These are phyloP conservation scores for Philonicus albiceps DNA, from an alignment of 2,888 invertebrate genomes.

Conservation along the genomic window DNA sequence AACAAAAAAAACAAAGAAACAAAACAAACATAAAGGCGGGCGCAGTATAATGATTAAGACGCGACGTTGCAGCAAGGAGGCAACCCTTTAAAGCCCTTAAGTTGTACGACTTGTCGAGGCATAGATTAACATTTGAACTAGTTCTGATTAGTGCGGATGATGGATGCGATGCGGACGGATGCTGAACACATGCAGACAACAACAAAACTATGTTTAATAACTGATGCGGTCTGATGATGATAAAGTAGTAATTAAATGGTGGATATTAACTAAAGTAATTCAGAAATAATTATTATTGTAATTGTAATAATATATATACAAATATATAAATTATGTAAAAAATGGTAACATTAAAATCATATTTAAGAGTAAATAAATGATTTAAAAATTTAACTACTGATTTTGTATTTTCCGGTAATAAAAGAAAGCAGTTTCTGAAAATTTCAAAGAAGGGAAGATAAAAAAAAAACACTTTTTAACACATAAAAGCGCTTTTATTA, in stretches of 20 bases:
- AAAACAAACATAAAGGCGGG: slow-evolving; percentile 17
- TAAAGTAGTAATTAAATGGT: slow-evolving; percentile 41
- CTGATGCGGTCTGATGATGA: slow-evolving; percentile 6
- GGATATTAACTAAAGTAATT: slow-evolving; percentile 43
- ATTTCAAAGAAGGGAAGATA: too few relatives aligned
- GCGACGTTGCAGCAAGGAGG: background rate
- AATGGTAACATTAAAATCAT: slow-evolving; percentile 51
- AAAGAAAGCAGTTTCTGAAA: too few relatives aligned
- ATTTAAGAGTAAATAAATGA: slow-evolving; percentile 52
- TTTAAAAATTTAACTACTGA: slow-evolving; percentile 46
- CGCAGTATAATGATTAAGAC: background rate
- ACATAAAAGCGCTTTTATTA: background rate
- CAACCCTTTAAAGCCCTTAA: background rate
- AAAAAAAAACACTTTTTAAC: background rate
- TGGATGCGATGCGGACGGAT: background rate
- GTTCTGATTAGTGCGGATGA: background rate
- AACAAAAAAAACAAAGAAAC: background rate
- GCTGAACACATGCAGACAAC: slow-evolving; percentile 16
- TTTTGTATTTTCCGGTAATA: background rate
- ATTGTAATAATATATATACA: slow-evolving; percentile 52
- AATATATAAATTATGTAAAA: slow-evolving; percentile 53
- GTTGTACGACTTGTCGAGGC: background rate
- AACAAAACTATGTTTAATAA: slow-evolving; percentile 34
- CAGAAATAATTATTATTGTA: slow-evolving; percentile 49
- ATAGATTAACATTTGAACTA: slow-evolving; percentile 26